Conservation (phyloP, 2,113 vertebrate species). For the Cochlearius cochlearius region DNA sequence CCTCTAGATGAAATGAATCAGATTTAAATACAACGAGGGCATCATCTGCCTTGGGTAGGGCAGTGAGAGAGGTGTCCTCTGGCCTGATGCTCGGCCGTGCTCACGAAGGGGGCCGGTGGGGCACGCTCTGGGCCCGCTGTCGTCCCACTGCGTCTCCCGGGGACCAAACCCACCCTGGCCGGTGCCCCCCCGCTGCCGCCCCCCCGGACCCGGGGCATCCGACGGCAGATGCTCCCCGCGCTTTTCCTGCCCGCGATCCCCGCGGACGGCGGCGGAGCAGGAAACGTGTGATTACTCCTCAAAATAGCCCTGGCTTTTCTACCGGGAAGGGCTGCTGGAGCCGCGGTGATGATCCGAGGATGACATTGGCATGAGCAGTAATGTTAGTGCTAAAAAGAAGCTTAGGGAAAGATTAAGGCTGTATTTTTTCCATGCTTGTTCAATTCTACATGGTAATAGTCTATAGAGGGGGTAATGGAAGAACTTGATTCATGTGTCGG, state of each 20-base stretch:
- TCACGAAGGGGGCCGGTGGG: rapidly evolving
- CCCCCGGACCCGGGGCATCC: rapidly evolving
- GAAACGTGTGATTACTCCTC: not conserved
- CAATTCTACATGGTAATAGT: not conserved
- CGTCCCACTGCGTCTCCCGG: rapidly evolving
- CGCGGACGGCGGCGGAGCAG: rapidly evolving
- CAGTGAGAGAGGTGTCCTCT: rapidly evolving
- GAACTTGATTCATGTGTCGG: not conserved
- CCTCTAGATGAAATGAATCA: conserved; percentile 63
- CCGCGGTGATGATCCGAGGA: rapidly evolving
- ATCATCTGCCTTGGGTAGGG: not conserved
- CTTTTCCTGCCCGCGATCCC: rapidly evolving
- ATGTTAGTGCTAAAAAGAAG: not conserved
- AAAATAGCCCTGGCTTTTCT: not conserved
- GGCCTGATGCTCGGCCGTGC: rapidly evolving
- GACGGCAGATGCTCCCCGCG: rapidly evolving
- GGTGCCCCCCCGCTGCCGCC: rapidly evolving
- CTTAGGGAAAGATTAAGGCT: not conserved
- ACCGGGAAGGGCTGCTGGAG: not conserved
- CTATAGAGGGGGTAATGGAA: not conserved
- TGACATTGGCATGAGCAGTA: not conserved
- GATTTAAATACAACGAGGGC: conserved; percentile 1
- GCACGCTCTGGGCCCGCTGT: rapidly evolving
- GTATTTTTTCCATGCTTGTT: not conserved
- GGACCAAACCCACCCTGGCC: not conserved